Evolutionary conservation across 2,113 vertebrate species (phyloP).

Genomic region (Triplophysa rosa): DNA sequence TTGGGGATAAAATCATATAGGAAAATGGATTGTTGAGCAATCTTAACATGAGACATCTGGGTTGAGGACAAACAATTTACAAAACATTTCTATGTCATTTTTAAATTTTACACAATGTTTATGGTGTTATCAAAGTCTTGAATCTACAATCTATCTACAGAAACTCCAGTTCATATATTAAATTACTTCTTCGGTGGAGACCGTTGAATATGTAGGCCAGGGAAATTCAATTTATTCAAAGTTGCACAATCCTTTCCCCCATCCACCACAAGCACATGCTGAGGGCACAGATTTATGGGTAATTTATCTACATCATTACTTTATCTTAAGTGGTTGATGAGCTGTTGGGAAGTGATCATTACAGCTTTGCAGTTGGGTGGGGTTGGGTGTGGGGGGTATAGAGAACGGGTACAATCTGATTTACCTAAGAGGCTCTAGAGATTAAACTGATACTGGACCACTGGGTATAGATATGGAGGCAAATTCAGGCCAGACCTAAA

Average conservation of each 20-base stretch:
- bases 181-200: slow-evolving; percentile 68
- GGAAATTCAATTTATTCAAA: slow-evolving; percentile 74
- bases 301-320: slow-evolving; percentile 66
- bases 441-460: slow-evolving; percentile 4
- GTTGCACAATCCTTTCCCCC: slow-evolving; percentile 67
- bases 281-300: slow-evolving; percentile 69
- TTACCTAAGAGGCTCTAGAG: not conserved
- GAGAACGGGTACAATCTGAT: slow-evolving; percentile 12
- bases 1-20: not conserved
- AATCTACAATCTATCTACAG: slow-evolving; percentile 49
- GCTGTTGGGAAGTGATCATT: slow-evolving; percentile 64
- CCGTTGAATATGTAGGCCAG: slow-evolving; percentile 62
- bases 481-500: not conserved
- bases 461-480: slow-evolving; percentile 5
- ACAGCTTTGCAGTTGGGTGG: slow-evolving; percentile 31
- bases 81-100: slow-evolving; percentile 11
- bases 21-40: not conserved
- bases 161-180: slow-evolving; percentile 60
- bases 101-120: slow-evolving; percentile 40
- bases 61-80: not conserved
- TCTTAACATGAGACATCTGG: not conserved
- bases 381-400: not conserved
- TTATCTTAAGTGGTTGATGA: slow-evolving; percentile 69
- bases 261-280: slow-evolving; percentile 53
- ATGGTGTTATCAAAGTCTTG: slow-evolving; percentile 10